Base-by-base conservation (phyloP, 2,797 vertebrate genomes). In the Sciurus vulgaris region DNA sequence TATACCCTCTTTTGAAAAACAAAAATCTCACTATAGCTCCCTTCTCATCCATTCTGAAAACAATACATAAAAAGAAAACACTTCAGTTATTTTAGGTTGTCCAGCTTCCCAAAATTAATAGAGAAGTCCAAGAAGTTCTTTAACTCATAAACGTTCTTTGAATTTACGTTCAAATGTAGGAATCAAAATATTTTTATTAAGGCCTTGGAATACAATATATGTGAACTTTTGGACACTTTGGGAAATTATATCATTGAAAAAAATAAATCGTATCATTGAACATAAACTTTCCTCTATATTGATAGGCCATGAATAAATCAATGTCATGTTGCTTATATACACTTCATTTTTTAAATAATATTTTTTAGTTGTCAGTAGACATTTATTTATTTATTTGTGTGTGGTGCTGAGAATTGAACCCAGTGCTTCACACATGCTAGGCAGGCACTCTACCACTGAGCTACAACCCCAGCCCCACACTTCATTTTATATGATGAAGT, bases 81-180 rank as follows among this genome's bases (percentile, higher is more conserved):
- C 12, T 73, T 35, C 47, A 17, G 4, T 77, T 91, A 54, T 95
- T 67, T 94, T 56, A 73, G 84, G 22, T 65, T n/a, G 22, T n/a
- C 30, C 49, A 47, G 38, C 11, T 30, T 26, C 38, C 44, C 47
- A 7, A 78, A 78, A 94, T 74, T 89, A 30, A 63, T 82, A n/a
- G 86, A 86, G 93, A 88, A 94, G 12, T 12, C 86, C 79, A 24
- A 30, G 24, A 93, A 67, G n/a, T 76, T 65, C n/a, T 93, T 90
- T 96, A 54, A 59, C 47, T 67, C 61, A 70, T 89, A 79, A 86
- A 67, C 5, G 69, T 47, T 79, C 28, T 90, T 95, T 87, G 51
- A 70, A 74, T 63, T 95, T 94, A 35, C 70, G 92, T 94, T 96
- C 77, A 93, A 85, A 77, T 56, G 13, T 61, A 74, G 59, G 69